phyloP scores from a whole-genome alignment of 2,113 vertebrate species.

The Takifugu flavidus region DNA sequence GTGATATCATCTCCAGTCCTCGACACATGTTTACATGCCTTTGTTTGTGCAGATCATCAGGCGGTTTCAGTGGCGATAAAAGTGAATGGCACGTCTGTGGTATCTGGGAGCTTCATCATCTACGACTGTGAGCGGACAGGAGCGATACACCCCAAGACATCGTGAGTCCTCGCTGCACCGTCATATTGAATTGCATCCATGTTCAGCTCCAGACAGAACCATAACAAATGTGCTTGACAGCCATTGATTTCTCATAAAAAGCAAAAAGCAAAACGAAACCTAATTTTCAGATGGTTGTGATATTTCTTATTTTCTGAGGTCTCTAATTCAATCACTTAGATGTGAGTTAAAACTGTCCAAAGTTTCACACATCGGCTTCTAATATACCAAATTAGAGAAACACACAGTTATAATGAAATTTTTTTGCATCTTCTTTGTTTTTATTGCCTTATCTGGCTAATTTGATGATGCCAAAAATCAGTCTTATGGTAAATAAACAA shows the following conservation, averaged over 20 bases:
- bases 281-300: no score
- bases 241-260: no score
- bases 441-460: not conserved
- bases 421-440: not conserved
- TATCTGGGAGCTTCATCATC: conserved; percentile 87
- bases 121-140: conserved; percentile 88
- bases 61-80: conserved; percentile 80
- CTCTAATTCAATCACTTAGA: no score
- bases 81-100: conserved; percentile 84
- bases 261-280: no score
- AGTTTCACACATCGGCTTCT: no score
- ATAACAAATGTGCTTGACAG: no score
- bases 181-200: conserved; percentile 27
- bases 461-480: conserved; percentile 14
- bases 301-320: no score
- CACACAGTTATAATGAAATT: not conserved
- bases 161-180: conserved; percentile 78
- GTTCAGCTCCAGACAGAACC: not conserved
- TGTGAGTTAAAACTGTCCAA: no score
- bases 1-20: conserved; percentile 21
- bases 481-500: conserved; percentile 19
- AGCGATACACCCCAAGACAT: conserved; percentile 78
- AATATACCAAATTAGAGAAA: no score
- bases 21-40: conserved; percentile 30
- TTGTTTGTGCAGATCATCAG: conserved; percentile 84